Base-by-base conservation (phyloP, 53 echinoderm and acorn worm species). In the Mesocentrotus franciscanus region DNA sequence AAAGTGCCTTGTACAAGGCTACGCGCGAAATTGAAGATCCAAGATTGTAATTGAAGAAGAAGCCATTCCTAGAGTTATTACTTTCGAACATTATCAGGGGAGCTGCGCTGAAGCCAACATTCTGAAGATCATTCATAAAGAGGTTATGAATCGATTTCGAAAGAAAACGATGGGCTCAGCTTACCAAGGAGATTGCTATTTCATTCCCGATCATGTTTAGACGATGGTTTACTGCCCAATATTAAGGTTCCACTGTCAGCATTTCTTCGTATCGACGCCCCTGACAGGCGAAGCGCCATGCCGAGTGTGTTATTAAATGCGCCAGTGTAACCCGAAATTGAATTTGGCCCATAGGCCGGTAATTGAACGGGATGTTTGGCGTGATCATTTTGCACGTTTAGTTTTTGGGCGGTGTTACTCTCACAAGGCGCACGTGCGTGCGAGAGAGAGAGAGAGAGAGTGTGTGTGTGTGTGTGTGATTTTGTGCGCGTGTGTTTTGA, bases 41-140 rank as follows among this genome's bases (percentile, higher is more conserved):
- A n/a, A 58, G 1, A 26, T 27, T 56, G 58, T 58, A 87, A 87
- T 58, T 58, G 26, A 57, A 58, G 24, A 14, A 26, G 10, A 87
- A 58, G 58, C 58, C 87, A 58, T 87, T 57, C 87, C 87, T 59
- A 0, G 58, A 57, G 56, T 57, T 87, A 56, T 58, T 87, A 87
- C 59, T 87, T 42, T 87, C 8, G 27, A 59, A 87, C 29, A 87
- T 87, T 29, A 55, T 87, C 87, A 12, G n/a, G 87, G 87, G 87
- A 87, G 4, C 14, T 13, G 8, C 24, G n/a, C 14, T n/a, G 87
- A 87, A 27, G 57, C 56, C 87, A 87, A 27, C 87, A 87, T 87
- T 87, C 87, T 57, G 58, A 57, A 56, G 58, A 87, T 87, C 87
- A 87, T 87, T 87, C 87, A 87, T 87, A 58, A 57, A 58, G 87